Evolutionary conservation across 1,140 invertebrate genomes (phyloP), one percentile per base, ranked within the genome.

Genomic region (Drosophila baimaii): DNA sequence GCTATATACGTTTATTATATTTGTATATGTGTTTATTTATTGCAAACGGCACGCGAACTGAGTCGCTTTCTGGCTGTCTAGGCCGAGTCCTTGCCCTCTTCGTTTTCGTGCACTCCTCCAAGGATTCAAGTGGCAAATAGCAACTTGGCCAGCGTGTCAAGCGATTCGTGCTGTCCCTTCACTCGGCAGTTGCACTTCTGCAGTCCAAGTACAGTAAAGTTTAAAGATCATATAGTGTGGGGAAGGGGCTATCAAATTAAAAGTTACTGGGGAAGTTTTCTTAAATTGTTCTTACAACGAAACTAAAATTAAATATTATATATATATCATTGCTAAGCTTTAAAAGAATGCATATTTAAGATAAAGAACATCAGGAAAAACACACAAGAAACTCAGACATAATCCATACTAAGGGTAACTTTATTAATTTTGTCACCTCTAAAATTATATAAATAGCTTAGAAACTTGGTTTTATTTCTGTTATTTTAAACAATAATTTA

Each of bases 81-180:
- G 81, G 76, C 81, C 65, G 55, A 73, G 66, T 80, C 58, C 74
- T 77, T 77, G 61, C 35, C 54, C 25, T 63, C 47, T 23, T 33
- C 61, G 17, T 52, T 65, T 65, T 44, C 51, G 33, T 39, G 59
- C 47, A 10, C 49, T 77, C 54, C 78, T 81, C 58, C 51, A 43
- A 61, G 43, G 43, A 52, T 39, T 66, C 64, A 54, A 83, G 74
- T 74, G 73, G 59, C 73, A 57, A 49, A 43, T 58, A 46, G 63
- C 71, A 62, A 71, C 59, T 81, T 78, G 77, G 65, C 64, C 74
- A 83, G 51, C 63, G 55, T 61, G 55, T 54, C 63, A 59, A 54
- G 64, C 58, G 46, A 62, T 66, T 52, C 39, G 41, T 37, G 41
- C 31, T 46, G 19, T 27, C 35, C 61, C 39, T 55, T 51, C 37